Evolutionary conservation across 2,888 invertebrate genomes (phyloP).

Genomic region (Ectropis crepuscularia): DNA sequence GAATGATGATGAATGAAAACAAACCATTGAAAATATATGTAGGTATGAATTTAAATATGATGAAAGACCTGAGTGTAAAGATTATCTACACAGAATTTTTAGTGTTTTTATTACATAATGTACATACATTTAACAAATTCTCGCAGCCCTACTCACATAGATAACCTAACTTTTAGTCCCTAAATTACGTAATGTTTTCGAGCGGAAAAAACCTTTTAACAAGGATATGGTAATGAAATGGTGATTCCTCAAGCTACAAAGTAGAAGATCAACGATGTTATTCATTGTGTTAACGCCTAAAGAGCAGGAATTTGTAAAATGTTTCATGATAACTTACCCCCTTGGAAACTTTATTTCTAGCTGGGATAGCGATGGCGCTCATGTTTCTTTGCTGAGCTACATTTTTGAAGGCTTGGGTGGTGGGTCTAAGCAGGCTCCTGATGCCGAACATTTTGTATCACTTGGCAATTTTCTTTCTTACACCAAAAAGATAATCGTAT

Average conservation of each 20-base stretch:
- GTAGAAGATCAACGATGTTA: background rate
- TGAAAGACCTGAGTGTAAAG: too few relatives aligned
- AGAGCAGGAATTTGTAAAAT: background rate
- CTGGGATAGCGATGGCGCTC: conserved; percentile 64
- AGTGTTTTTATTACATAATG: too few relatives aligned
- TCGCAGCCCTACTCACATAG: background rate
- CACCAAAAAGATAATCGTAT: background rate
- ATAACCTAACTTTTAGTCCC: conserved; percentile 38
- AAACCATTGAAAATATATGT: conserved; percentile 1
- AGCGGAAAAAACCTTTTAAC: background rate
- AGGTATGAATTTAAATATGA: too few relatives aligned
- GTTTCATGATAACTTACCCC: conserved; percentile 58
- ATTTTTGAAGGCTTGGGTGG: conserved; percentile 64
- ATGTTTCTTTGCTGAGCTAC: conserved; percentile 69
- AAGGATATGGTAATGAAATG: background rate
- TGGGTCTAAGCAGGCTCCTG: conserved; percentile 64
- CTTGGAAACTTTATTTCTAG: conserved; percentile 64
- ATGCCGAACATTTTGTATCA: conserved; percentile 67
- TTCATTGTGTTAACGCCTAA: background rate
- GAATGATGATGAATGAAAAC: background rate
- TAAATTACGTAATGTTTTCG: conserved; percentile 50
- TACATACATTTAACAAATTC: background rate
- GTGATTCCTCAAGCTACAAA: too few relatives aligned
- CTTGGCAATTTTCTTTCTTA: conserved; percentile 20
- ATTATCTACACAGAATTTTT: background rate